Evolutionary conservation across 2,888 invertebrate genomes (phyloP), one percentile per base, ranked within the genome.

Genomic region (Liposcelis brunnea): DNA sequence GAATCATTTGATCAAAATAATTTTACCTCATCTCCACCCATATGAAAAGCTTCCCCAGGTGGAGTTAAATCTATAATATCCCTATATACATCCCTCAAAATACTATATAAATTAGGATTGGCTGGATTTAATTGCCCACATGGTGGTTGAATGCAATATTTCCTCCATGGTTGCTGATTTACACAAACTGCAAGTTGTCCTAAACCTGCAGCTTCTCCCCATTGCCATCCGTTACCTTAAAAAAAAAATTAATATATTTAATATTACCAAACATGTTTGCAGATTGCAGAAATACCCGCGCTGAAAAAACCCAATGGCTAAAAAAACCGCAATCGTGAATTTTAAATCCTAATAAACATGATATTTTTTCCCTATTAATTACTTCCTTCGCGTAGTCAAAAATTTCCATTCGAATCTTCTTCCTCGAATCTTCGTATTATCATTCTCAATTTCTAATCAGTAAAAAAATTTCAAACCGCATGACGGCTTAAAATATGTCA

Each of bases 81-180:
- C 47, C 62, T 65, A 58, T 81, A 83, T 15, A 85, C 62, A 49
- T 75, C 70, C 36, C 71, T 65, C 21, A 85, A 63, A 2, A 81
- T 70, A 1, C 64, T 59, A 59, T 80, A 82, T 52, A 80, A 67
- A 44, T 74, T 69, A 0, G 71, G 67, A 60, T 85, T 85, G 2
- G 77, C 68, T 0, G 83, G 81, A 60, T 86, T 85, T 11, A 86
- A 64, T 57, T 85, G 84, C 0, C 85, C 85, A 54, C 86, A 86
- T 0, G 85, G 85, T 2, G 85, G 83, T 58, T 84, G 77, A 45
- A 80, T 72, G 57, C 85, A 85, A 48, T 65, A 72, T 0, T 66
- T 61, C 1, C 77, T 68, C 82, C 83, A 85, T 0, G 77, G 76
- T 47, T 73, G 69, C 50, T 67, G 62, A 55, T 75, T 73, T 1